Evolutionary conservation across 2,888 invertebrate species (phyloP).

Genomic region (Heterodera filipjevi): DNA sequence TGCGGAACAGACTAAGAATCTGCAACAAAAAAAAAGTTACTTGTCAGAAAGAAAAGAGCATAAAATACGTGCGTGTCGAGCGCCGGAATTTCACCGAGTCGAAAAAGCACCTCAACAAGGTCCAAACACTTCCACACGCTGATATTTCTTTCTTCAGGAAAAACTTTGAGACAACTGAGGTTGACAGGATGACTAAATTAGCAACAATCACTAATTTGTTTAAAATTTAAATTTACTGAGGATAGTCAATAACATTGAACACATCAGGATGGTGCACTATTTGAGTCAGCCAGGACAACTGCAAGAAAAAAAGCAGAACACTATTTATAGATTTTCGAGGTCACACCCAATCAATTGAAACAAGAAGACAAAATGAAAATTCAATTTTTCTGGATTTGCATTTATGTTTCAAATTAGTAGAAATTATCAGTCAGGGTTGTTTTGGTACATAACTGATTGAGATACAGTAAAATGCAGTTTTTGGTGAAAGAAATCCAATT

Average conservation of each 20-base stretch:
- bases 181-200: constrained; percentile 74
- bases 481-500: no score
- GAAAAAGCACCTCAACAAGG: constrained; percentile 76
- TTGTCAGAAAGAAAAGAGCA: neutral
- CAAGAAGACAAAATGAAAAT: no score
- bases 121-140: constrained; percentile 88
- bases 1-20: constrained; percentile 15
- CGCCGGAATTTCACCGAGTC: constrained; percentile 72
- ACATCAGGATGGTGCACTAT: constrained; percentile 88
- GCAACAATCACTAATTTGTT: neutral
- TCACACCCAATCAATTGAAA: no score
- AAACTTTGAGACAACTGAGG: constrained; percentile 83
- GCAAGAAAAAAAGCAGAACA: constrained; percentile 37
- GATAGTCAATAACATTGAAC: constrained; percentile 88
- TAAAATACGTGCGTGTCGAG: constrained; percentile 24
- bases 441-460: no score
- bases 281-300: constrained; percentile 82
- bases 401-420: no score
- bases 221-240: constrained; percentile 69
- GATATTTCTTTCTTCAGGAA: constrained; percentile 90
- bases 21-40: neutral
- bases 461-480: no score
- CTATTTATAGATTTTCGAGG: no score
- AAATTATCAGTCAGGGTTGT: no score
- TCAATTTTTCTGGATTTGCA: no score